A percentile compares a stretch with the other conserved stretches of the same genome.
phyloP scores from a whole-genome alignment of 1,140 invertebrate species.

The Drusus annulatus region DNA sequence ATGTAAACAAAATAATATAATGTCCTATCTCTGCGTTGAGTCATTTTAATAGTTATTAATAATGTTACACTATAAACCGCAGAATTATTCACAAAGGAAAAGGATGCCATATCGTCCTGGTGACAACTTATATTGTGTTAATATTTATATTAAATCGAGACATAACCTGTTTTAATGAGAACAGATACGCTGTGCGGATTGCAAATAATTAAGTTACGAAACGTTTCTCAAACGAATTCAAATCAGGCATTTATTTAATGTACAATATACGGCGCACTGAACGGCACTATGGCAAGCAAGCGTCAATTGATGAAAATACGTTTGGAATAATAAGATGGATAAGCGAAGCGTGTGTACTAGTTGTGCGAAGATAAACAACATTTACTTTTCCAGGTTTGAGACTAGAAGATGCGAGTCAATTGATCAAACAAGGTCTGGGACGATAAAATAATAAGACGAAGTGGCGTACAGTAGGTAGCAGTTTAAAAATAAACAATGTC shows the following conservation, averaged over 20 bases:
- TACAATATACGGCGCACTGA: not conserved
- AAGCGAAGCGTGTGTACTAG: too few relatives aligned
- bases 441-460: too few relatives aligned
- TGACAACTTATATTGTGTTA: not conserved
- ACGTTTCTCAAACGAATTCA: not conserved
- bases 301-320: not conserved
- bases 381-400: too few relatives aligned
- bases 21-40: slow-evolving; percentile 9
- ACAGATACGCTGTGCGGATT: not conserved
- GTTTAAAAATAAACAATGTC: slow-evolving; percentile 19
- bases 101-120: not conserved
- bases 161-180: slow-evolving; percentile 19
- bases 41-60: slow-evolving; percentile 18
- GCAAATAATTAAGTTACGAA: slow-evolving; percentile 21
- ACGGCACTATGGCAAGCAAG: too few relatives aligned
- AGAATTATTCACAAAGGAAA: slow-evolving; percentile 39
- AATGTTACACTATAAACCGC: slow-evolving; percentile 6
- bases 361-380: too few relatives aligned
- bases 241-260: slow-evolving; percentile 12
- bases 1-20: slow-evolving; percentile 32
- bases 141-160: not conserved
- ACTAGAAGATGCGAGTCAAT: too few relatives aligned
- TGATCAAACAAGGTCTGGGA: too few relatives aligned
- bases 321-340: not conserved
- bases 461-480: too few relatives aligned